phyloP scores from a whole-genome alignment of 2,113 vertebrate species.

The mouse (Mus musculus) region GRCm39 chr1:57801001-57801500 shows the following conservation, averaged over 20 bases:
- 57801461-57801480: neutral
- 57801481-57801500: neutral
- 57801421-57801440: too few species aligned
- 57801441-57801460: neutral
- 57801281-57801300: neutral
- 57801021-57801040: too few species aligned
- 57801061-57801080: too few species aligned
- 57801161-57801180: neutral
- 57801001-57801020: too few species aligned
- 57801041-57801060: too few species aligned
- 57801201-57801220: neutral
- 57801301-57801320: slow-evolving; percentile 10
- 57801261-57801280: neutral
- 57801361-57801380: neutral
- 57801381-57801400: neutral
- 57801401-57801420: neutral
- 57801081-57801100: too few species aligned
- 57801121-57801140: neutral
- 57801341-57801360: neutral
- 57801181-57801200: neutral
- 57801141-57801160: neutral
- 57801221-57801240: neutral
- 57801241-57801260: neutral
- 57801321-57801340: neutral
- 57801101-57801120: too few species aligned